Evolutionary conservation across 2,797 vertebrate species (phyloP), one percentile per base, ranked within the genome.

Genomic region (Miichthys miiuy): DNA sequence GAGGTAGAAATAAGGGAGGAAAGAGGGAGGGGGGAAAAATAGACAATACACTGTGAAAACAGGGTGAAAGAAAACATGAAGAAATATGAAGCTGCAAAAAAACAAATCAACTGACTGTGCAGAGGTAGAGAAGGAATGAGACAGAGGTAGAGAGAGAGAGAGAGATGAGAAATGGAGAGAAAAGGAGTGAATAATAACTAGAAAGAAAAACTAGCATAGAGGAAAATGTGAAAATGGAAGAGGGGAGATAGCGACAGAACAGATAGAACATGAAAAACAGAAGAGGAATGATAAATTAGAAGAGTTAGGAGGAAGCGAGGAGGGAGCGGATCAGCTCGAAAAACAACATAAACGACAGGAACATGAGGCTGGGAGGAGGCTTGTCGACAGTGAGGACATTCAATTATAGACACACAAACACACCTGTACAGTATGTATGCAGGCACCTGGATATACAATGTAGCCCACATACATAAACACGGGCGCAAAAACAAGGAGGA

Each of bases 81-180:
- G 82, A 87, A 87, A 87, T 73, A 68, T 87, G 78, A 82, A 81
- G 79, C 80, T n/a, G 78, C 77, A 67, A 79, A 87, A 91, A 91
- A 84, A 38, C 76, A 87, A 87, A 89, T 84, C 82, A 82, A 80
- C 54, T 70, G 68, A 75, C 17, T 67, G 66, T 66, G 76, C 55
- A 44, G 46, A 66, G 66, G 52, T 67, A 74, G 75, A 68, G 79
- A 72, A 0, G 34, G 34, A 10, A 52, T 1, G 68, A 79, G 78
- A 80, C 38, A 72, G 58, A 38, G 74, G 71, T 55, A 48, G 30
- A 6, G 10, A 20, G 68, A 70, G 46, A 71, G 68, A 68, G 44
- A 71, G 23, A 48, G 61, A 78, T 69, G 84, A 78, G 78, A 81
- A 72, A 81, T 62, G 72, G 68, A 57, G 74, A 68, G 75, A 78